phyloP scores from a whole-genome alignment of 2,113 vertebrate genomes.

The Phyllopteryx taeniolatus region DNA sequence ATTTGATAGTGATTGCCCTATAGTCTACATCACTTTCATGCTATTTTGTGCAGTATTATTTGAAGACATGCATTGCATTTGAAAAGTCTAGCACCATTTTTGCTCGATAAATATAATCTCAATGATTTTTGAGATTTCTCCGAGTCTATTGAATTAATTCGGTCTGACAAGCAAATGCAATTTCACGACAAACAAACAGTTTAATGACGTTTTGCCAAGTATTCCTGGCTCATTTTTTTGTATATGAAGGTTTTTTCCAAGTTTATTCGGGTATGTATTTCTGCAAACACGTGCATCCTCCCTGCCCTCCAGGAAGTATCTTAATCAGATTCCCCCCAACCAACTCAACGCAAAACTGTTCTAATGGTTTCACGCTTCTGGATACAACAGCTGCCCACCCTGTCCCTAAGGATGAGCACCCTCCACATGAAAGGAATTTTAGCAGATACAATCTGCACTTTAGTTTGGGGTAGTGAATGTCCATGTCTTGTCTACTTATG shows the following conservation, averaged over 20 bases:
- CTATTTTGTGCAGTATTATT: too few relatives aligned
- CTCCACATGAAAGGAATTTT: slow-evolving; percentile 19
- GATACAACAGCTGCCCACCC: slow-evolving; percentile 49
- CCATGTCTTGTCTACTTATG: not conserved
- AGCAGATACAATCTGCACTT: not conserved
- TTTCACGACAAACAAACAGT: slow-evolving; percentile 17
- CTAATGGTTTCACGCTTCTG: slow-evolving; percentile 30
- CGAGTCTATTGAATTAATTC: slow-evolving; percentile 31
- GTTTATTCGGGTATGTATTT: not conserved
- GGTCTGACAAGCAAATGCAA: slow-evolving; percentile 43
- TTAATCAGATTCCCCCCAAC: slow-evolving; percentile 29
- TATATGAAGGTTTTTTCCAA: not conserved
- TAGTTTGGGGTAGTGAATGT: slow-evolving; percentile 19
- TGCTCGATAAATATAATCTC: slow-evolving; percentile 31
- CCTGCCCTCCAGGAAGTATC: slow-evolving; percentile 42
- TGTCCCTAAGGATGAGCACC: slow-evolving; percentile 48
- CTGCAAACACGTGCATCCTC: slow-evolving; percentile 1
- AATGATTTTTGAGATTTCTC: slow-evolving; percentile 51
- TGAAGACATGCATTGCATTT: not conserved
- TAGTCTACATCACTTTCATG: too few relatives aligned
- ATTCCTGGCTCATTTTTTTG: not conserved
- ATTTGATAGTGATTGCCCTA: too few relatives aligned
- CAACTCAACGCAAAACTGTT: slow-evolving; percentile 17
- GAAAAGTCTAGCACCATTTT: slow-evolving; percentile 12
- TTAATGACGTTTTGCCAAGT: not conserved